These are phyloP conservation scores for Poecilia wingei DNA, from an alignment of 2,797 vertebrate genomes.

Conservation along the genomic window DNA sequence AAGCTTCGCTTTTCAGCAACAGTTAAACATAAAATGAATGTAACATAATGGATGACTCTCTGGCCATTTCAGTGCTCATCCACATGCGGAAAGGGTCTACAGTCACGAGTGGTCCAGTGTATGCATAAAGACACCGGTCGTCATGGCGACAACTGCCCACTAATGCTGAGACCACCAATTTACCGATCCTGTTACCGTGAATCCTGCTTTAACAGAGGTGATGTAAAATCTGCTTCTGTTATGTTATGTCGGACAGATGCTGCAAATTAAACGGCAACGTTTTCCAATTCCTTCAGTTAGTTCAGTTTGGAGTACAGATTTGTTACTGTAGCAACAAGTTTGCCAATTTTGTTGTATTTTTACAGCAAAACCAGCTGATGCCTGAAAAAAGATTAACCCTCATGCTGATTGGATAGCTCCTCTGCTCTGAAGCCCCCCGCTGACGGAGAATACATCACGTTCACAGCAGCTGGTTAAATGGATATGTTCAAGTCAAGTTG, in stretches of 20 bases:
- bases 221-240: not conserved
- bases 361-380: not conserved
- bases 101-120: conserved; percentile 96
- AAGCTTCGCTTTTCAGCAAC: not conserved
- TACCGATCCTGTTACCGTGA: conserved; percentile 92
- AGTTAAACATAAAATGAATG: too few relatives aligned
- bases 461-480: not conserved
- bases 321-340: not conserved
- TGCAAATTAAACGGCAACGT: too few relatives aligned
- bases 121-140: conserved; percentile 96
- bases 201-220: conserved; percentile 85
- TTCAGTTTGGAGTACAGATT: not conserved
- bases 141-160: conserved; percentile 89
- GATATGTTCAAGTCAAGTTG: not conserved
- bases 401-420: not conserved
- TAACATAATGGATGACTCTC: not conserved
- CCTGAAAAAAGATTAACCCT: not conserved
- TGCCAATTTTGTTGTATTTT: not conserved
- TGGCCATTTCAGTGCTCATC: conserved; percentile 88
- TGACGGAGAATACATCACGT: not conserved
- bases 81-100: conserved; percentile 93
- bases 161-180: conserved; percentile 84
- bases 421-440: not conserved
- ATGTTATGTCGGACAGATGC: too few relatives aligned
- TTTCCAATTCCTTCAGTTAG: too few relatives aligned